A percentile compares a stretch with the other conserved stretches of the same genome.
Evolutionary conservation across 2,797 vertebrate genomes (phyloP).

Genomic region (Pangasius sanitwongsei): DNA sequence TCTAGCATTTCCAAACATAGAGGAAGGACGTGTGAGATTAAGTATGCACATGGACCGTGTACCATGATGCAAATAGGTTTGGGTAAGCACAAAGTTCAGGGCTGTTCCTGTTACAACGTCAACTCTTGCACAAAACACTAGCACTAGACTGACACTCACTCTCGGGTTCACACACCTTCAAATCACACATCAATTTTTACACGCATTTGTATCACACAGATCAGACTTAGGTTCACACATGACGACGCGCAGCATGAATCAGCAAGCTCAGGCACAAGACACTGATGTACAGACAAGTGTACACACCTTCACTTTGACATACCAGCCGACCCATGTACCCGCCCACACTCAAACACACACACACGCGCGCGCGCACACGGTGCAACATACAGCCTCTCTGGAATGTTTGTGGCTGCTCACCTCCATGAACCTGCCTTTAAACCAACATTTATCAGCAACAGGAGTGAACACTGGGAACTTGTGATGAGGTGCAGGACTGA

Average conservation of each 20-base stretch:
- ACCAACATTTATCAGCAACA: not conserved
- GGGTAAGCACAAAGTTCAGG: constrained; percentile 1
- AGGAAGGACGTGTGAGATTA: not conserved
- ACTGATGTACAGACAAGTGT: not conserved
- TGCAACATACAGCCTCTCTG: not conserved
- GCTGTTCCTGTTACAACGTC: constrained; percentile 3
- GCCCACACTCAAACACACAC: not conserved
- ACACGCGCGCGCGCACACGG: fast-evolving
- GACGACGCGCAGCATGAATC: constrained; percentile 4
- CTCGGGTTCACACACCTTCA: not conserved
- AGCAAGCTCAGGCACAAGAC: constrained; percentile 13
- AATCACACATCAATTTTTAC: not conserved
- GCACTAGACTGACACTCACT: not conserved
- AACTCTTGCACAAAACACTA: not conserved
- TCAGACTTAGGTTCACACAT: not conserved
- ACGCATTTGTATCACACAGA: not conserved
- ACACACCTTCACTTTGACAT: not conserved
- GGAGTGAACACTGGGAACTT: not conserved
- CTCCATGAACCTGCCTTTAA: constrained; percentile 9
- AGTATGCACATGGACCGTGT: not conserved
- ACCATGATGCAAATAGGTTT: not conserved
- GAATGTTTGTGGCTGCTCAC: constrained; percentile 23
- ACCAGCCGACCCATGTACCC: not conserved
- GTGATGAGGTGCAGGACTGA: not conserved
- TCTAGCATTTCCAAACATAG: not conserved